These are phyloP conservation scores for Mallotus villosus DNA, from an alignment of 2,797 vertebrate genomes.

Conservation along the genomic window DNA sequence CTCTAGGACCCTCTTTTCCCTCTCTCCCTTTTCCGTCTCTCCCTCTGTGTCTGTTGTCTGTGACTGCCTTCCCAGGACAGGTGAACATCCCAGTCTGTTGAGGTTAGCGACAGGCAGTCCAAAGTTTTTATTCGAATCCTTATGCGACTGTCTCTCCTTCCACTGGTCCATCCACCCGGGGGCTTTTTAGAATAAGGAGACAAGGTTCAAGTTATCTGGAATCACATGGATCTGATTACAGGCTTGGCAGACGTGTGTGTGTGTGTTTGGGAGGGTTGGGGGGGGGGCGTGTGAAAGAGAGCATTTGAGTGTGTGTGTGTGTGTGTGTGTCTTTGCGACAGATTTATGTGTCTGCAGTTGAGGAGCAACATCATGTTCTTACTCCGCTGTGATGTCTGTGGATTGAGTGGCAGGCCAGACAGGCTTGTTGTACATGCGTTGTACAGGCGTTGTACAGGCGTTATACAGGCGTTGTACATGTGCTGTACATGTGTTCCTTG, in stretches of 20 bases:
- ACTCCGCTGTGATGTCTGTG: no score
- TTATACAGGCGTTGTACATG: no score
- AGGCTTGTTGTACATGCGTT: no score
- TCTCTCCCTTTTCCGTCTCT: background rate
- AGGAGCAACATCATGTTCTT: background rate
- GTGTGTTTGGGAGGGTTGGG: background rate
- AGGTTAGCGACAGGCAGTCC: background rate
- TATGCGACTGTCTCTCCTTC: background rate
- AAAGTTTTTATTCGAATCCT: background rate
- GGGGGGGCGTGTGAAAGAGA: no score
- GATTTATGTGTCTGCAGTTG: background rate
- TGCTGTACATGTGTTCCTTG: no score
- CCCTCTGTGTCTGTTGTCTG: no score
- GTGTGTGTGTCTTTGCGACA: background rate
- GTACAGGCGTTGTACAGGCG: no score
- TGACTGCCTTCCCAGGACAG: no score
- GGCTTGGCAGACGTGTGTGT: background rate
- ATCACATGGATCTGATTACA: conserved; percentile 1
- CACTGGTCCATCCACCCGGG: background rate
- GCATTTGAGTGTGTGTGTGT: background rate
- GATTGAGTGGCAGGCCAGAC: no score
- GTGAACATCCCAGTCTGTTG: no score
- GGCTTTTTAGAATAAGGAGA: background rate
- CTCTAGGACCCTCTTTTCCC: background rate
- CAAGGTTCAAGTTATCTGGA: background rate